Base-by-base conservation (phyloP, 2,888 invertebrate species). In the Priocnemis perturbator region DNA sequence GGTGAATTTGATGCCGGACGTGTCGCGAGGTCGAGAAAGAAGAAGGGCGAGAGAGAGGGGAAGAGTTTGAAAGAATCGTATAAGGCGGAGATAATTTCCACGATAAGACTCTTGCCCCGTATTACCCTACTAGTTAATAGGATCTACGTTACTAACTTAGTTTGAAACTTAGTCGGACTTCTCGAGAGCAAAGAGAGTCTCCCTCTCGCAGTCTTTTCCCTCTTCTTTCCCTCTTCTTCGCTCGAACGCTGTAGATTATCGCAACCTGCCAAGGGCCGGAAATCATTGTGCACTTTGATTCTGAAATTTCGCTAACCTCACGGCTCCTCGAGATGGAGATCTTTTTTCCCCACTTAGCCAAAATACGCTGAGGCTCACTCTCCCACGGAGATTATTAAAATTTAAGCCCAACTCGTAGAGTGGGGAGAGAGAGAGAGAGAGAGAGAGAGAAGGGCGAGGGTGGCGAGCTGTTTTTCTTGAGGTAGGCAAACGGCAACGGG, bases 121-220 rank as follows among this genome's bases (percentile, higher is more conserved):
- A 79, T 81, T 81, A 82, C 78, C 80, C 79, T 77, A 77, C 81
- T 81, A 75, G 76, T 83, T 84, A 83, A 83, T 83, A 81, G 79
- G 79, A 80, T 80, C 79, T 76, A 77, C 81, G 76, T 81, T 83
- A 77, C 79, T 83, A 84, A 84, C 80, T 83, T 83, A 78, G 83
- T 83, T 84, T 77, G 75, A 73, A 76, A 74, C 76, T 77, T 76
- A 67, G 71, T 77, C 67, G 75, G 75, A 77, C 77, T 78, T 73
- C 71, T 67, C 60, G 62, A 66, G 77, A 65, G 67, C 70, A 64
- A 77, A 74, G 74, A 72, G 74, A 76, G 67, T 68, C 74, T 66
- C 55, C 47, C 50, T 67, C 53, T 68, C 65, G 59, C 50, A 65
- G 71, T 64, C 69, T 75, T 76, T 70, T 37, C 37, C 7, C 7